These are phyloP conservation scores for Oedothorax gibbosus DNA, from an alignment of 1,140 invertebrate genomes.

Conservation along the genomic window DNA sequence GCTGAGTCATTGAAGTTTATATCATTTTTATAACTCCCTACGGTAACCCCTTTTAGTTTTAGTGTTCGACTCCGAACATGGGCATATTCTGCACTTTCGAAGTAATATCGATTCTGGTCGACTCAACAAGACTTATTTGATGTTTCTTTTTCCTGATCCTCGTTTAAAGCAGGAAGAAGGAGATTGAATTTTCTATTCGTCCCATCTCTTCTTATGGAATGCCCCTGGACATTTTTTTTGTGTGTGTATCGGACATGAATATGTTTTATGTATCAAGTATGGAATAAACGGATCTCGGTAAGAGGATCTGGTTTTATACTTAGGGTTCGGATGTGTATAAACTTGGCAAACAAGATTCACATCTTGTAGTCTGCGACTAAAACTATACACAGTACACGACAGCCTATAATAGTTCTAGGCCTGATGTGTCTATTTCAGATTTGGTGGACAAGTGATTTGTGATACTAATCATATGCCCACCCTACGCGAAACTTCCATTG, in stretches of 20 bases:
- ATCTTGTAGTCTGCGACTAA: too few species aligned
- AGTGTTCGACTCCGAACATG: conserved; percentile 23
- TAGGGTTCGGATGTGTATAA: too few species aligned
- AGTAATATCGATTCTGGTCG: conserved; percentile 30
- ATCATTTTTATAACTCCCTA: conserved; percentile 42
- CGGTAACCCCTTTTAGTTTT: conserved; percentile 34
- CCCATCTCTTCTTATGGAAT: neutral
- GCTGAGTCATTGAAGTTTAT: conserved; percentile 20
- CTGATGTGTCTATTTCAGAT: too few species aligned
- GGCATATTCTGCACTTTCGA: conserved; percentile 8
- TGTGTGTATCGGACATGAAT: conserved; percentile 7
- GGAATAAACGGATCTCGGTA: neutral
- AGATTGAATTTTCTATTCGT: conserved; percentile 27
- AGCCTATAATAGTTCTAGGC: too few species aligned
- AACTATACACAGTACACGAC: too few species aligned
- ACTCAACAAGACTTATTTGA: conserved; percentile 33
- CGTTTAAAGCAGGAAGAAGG: conserved; percentile 27
- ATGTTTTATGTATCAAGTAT: conserved; percentile 31
- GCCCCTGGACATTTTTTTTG: neutral
- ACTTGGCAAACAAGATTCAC: too few species aligned
- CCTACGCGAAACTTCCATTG: too few species aligned
- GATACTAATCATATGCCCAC: too few species aligned
- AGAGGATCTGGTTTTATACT: too few species aligned
- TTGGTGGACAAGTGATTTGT: too few species aligned
- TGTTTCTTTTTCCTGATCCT: conserved; percentile 36